phyloP scores from a whole-genome alignment of 2,113 vertebrate genomes.

The Centropus unirufus region DNA sequence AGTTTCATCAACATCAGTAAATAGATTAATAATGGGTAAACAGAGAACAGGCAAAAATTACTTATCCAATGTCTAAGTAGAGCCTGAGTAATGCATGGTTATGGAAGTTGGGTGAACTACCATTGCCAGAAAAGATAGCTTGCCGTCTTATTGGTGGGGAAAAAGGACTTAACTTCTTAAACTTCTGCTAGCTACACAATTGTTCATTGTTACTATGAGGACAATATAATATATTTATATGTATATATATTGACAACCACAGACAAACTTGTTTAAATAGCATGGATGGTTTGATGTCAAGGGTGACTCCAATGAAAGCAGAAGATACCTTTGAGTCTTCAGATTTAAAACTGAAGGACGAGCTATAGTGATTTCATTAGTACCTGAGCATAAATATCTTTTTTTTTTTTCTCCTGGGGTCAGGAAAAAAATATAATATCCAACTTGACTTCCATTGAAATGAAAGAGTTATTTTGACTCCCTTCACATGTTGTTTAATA shows the following conservation, averaged over 20 bases:
- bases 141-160: not conserved
- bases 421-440: not conserved
- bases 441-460: not conserved
- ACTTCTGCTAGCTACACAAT: not conserved
- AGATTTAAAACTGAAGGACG: not conserved
- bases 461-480: not conserved
- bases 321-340: not conserved
- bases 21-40: not conserved
- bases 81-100: not conserved
- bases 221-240: not conserved
- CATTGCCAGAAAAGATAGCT: not conserved
- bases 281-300: not conserved
- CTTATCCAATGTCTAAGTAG: not conserved
- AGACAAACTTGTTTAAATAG: not conserved
- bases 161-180: not conserved
- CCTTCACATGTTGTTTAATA: not conserved
- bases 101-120: not conserved
- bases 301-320: not conserved
- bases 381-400: not conserved
- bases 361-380: not conserved
- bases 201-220: not conserved
- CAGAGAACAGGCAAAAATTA: not conserved
- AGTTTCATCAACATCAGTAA: not conserved
- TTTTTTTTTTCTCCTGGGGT: not conserved
- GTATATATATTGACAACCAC: not conserved